Evolutionary conservation across 2,888 invertebrate species (phyloP).

Genomic region (Merodon equestris): DNA sequence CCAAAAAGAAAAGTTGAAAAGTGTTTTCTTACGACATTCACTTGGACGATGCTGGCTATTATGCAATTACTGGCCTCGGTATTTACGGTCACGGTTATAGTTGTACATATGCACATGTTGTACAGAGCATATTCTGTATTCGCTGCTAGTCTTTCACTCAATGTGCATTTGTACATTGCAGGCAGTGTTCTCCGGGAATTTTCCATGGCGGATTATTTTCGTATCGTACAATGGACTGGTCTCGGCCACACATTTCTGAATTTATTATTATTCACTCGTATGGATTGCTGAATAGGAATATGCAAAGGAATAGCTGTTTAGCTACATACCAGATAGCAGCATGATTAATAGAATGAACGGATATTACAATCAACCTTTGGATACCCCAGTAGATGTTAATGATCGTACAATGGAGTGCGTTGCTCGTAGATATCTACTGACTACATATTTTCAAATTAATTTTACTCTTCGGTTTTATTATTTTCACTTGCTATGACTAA

Average conservation of each 20-base stretch:
- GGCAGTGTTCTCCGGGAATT: constrained; percentile 32
- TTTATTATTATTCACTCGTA: not conserved
- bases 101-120: constrained; percentile 26
- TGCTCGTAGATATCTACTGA: too few relatives aligned
- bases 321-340: too few relatives aligned
- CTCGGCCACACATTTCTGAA: constrained; percentile 26
- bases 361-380: too few relatives aligned
- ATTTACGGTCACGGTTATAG: constrained; percentile 43
- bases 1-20: constrained; percentile 17
- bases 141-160: not conserved
- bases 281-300: too few relatives aligned
- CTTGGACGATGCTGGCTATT: constrained; percentile 25
- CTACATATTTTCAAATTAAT: too few relatives aligned
- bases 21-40: not conserved
- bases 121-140: not conserved
- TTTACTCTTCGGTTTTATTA: too few relatives aligned
- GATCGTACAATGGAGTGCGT: too few relatives aligned
- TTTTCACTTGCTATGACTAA: too few relatives aligned
- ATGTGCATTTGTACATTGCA: constrained; percentile 5
- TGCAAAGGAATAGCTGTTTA: too few relatives aligned
- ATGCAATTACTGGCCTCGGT: constrained; percentile 56
- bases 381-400: too few relatives aligned
- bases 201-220: constrained; percentile 45
- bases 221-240: constrained; percentile 20
- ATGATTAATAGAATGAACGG: too few relatives aligned